Evolutionary conservation across 2,797 vertebrate genomes (phyloP).

Genomic region (Mormyrops attenuatus): DNA sequence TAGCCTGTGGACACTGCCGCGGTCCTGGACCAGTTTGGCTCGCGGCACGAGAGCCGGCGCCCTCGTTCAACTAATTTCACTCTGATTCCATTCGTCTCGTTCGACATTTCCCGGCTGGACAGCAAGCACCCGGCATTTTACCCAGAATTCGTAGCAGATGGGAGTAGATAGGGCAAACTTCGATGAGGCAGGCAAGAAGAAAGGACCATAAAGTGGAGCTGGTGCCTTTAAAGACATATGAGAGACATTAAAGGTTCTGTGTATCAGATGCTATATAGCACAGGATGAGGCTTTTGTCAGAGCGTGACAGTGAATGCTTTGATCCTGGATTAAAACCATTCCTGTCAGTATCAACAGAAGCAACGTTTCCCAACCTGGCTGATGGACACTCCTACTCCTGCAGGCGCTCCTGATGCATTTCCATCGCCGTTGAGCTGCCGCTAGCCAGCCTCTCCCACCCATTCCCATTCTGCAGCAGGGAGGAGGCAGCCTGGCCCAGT

Average conservation of each 20-base stretch:
- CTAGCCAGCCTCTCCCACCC: neutral
- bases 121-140: neutral
- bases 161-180: neutral
- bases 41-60: neutral
- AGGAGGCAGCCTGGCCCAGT: conserved; percentile 60
- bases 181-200: neutral
- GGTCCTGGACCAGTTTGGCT: neutral
- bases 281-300: neutral
- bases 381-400: neutral
- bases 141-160: conserved; percentile 2
- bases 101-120: neutral
- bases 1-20: neutral
- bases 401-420: neutral
- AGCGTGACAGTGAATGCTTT: neutral
- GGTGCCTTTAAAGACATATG: neutral
- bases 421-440: neutral
- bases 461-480: neutral
- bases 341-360: neutral
- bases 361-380: neutral
- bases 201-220: neutral
- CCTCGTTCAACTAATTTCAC: neutral
- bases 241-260: neutral
- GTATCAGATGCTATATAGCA: neutral
- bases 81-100: neutral
- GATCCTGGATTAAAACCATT: neutral